Percentiles rank a stretch among this genome's conserved stretches.
Evolutionary conservation across 2,113 vertebrate genomes (phyloP).

Genomic region (Willisornis vidua): DNA sequence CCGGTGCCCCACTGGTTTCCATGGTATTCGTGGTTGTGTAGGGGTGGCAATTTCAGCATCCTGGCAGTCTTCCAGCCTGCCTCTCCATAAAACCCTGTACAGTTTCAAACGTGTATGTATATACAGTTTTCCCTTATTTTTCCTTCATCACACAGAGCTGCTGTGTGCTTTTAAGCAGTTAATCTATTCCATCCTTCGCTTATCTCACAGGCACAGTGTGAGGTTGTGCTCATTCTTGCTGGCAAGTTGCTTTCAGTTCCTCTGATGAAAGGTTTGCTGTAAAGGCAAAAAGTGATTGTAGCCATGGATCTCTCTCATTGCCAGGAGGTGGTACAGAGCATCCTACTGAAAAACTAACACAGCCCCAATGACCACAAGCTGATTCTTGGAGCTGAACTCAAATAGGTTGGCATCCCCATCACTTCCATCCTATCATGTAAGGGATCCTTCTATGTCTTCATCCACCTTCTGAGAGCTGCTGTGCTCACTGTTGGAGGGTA

Average conservation of each 20-base stretch:
- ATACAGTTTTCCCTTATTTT: slow-evolving; percentile 9
- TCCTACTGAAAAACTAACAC: not conserved
- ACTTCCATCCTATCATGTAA: not conserved
- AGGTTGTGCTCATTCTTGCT: not conserved
- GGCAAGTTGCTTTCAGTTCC: slow-evolving; percentile 22
- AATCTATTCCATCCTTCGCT: slow-evolving; percentile 17
- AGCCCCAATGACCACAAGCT: not conserved
- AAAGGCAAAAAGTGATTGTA: not conserved
- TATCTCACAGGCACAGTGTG: slow-evolving; percentile 23
- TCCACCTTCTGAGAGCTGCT: not conserved
- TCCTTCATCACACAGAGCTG: slow-evolving; percentile 23
- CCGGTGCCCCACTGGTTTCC: slow-evolving; percentile 34
- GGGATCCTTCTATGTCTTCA: not conserved
- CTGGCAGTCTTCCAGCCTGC: slow-evolving; percentile 52
- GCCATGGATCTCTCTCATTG: not conserved
- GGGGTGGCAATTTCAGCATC: slow-evolving; percentile 30
- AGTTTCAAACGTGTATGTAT: not conserved
- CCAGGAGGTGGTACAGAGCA: not conserved
- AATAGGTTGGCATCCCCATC: not conserved
- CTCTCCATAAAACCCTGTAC: not conserved
- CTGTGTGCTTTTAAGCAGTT: slow-evolving; percentile 35
- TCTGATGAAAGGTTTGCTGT: not conserved
- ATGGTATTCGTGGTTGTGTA: slow-evolving; percentile 42
- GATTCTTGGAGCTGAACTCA: not conserved
- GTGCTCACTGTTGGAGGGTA: rapidly evolving